phyloP scores from a whole-genome alignment of 2,113 vertebrate genomes.

The Mellivora capensis region DNA sequence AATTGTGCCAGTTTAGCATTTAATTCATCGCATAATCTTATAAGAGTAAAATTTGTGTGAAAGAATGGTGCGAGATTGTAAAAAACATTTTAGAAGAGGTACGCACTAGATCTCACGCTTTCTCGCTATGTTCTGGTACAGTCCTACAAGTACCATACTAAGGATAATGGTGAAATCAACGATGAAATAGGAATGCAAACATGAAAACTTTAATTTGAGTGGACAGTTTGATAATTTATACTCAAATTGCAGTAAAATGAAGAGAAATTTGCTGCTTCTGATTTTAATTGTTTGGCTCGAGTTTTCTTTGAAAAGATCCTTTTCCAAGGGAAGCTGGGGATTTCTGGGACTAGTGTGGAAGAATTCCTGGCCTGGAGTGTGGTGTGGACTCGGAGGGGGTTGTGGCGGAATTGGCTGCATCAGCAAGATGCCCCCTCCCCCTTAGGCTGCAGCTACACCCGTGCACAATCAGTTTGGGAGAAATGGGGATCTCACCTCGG shows the following conservation, averaged over 20 bases:
- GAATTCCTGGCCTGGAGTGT: fast-evolving
- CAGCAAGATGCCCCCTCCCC: background rate
- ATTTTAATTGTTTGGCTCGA: background rate
- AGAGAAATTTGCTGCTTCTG: background rate
- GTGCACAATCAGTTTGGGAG: background rate
- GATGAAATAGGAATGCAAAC: background rate
- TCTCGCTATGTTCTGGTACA: background rate
- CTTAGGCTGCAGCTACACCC: background rate
- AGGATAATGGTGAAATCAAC: background rate
- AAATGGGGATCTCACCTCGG: background rate
- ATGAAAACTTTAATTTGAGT: background rate
- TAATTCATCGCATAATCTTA: background rate
- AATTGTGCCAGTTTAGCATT: background rate
- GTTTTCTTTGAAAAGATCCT: background rate
- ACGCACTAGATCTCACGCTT: background rate
- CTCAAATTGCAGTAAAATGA: background rate
- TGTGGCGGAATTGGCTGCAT: background rate
- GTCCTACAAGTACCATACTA: background rate
- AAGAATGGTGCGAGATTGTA: background rate
- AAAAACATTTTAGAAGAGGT: background rate
- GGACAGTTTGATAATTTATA: background rate
- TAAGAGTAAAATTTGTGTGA: background rate
- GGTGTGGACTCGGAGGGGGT: no score
- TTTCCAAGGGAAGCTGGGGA: no score
- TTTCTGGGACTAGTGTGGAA: background rate